Base-by-base conservation (phyloP, 2,797 vertebrate genomes). In the Lacerta bilineata region DNA sequence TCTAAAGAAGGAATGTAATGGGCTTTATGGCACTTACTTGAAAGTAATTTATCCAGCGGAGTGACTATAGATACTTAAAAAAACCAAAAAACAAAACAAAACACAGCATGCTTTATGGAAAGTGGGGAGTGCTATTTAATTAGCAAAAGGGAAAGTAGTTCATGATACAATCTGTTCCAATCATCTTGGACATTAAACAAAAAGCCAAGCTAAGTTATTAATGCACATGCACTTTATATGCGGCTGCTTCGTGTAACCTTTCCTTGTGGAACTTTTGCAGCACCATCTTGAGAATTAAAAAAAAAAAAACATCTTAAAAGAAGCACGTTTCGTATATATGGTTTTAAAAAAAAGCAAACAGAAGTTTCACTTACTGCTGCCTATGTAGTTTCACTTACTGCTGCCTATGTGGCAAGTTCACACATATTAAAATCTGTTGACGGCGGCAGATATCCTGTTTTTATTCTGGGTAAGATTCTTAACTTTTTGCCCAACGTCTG, bases 21-120 rank as follows among this genome's bases (percentile, higher is more conserved):
- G 98, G 97, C 97, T 98, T 97, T 97, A 97, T 98, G 98, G 98
- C 98, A 98, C 98, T 98, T 98, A 98, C 97, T 98, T 97, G 97
- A 95, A 97, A 97, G 98, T 98, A 96, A 98, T 98, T 98, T 98
- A 98, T 99, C 98, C 98, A 96, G 95, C 93, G 94, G 96, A 98
- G 97, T 98, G 97, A 98, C 97, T 97, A 96, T 97, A 97, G 97
- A 98, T 98, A 98, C 98, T 98, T 55, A 25, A 39, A 27, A 80
- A 75, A 97, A 98, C 13, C 11, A 50, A 41, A 41, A 41, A 4
- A 50, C 2, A 46, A 33, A 33, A 33, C 1, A 33, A 41, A 41
- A 41, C 39, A 41, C 50, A 55, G 97, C 97, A 97, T 98, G 97
- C 97, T 98, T 98, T 97, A 97, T 98, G 97, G 98, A 98, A 98